Conservation (phyloP, 2,888 invertebrate species). For the Glyphotaelius pellucidus region DNA sequence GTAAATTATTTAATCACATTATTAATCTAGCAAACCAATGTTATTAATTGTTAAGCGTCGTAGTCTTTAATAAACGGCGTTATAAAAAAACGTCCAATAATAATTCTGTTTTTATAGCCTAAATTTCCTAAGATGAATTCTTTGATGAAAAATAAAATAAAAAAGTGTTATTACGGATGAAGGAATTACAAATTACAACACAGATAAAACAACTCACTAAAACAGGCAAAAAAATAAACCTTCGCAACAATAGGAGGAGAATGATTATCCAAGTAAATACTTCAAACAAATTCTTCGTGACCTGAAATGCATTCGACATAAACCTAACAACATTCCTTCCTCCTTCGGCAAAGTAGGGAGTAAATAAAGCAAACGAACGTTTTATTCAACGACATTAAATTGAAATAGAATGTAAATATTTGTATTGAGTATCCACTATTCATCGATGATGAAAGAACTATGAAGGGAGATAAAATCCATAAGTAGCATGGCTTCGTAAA, state of each 20-base stretch:
- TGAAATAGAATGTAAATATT: constrained; percentile 19
- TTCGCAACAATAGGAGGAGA: not conserved
- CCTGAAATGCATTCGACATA: constrained; percentile 4
- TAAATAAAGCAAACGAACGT: constrained; percentile 9
- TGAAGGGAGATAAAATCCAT: not conserved
- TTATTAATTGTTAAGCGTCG: no score
- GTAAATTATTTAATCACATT: no score
- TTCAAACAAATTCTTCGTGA: constrained; percentile 33
- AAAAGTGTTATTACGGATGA: not conserved
- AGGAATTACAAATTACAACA: not conserved
- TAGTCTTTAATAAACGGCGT: no score
- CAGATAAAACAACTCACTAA: not conserved
- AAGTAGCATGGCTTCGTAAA: not conserved
- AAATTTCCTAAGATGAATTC: not conserved
- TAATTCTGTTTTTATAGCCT: no score
- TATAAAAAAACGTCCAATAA: no score
- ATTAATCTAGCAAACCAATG: no score
- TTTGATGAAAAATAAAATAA: not conserved
- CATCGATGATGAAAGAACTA: not conserved
- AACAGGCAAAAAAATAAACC: not conserved
- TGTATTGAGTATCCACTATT: not conserved
- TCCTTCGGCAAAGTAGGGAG: not conserved
- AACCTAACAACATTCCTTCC: not conserved
- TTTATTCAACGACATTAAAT: constrained; percentile 28
- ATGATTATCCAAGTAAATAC: not conserved